Percentiles rank a stretch among this genome's conserved stretches.
Evolutionary conservation across 2,888 invertebrate genomes (phyloP).

Genomic region (Erpobdella octoculata): DNA sequence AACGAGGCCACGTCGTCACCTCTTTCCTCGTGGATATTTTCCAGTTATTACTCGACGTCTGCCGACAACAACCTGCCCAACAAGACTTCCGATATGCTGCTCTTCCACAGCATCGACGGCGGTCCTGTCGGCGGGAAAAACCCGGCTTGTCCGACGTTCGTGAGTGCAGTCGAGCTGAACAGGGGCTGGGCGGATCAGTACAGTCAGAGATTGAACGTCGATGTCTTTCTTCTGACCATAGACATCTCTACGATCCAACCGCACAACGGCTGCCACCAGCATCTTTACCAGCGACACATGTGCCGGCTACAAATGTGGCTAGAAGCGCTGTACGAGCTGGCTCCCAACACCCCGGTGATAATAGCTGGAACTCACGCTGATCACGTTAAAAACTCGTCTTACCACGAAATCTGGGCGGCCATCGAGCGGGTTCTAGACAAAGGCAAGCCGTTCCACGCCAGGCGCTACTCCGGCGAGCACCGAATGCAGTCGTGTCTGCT

Average conservation of each 20-base stretch:
- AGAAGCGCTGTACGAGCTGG: constrained; percentile 39
- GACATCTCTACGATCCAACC: constrained; percentile 39
- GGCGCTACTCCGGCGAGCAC: constrained; percentile 33
- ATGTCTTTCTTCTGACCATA: constrained; percentile 38
- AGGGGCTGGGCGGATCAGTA: constrained; percentile 37
- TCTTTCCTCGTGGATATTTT: constrained; percentile 22
- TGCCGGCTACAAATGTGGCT: constrained; percentile 39
- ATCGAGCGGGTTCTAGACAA: constrained; percentile 37
- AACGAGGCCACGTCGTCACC: constrained; percentile 9
- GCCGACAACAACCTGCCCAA: constrained; percentile 15
- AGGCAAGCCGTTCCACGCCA: constrained; percentile 35
- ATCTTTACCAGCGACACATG: constrained; percentile 38
- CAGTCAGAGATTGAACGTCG: constrained; percentile 36
- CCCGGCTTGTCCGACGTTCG: constrained; percentile 28
- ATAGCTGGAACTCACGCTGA: constrained; percentile 40
- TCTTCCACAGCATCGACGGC: constrained; percentile 23
- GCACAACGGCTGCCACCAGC: constrained; percentile 38
- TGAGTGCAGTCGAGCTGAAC: constrained; percentile 38
- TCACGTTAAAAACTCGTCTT: constrained; percentile 37
- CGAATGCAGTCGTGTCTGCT: constrained; percentile 35
- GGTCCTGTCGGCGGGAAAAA: background rate
- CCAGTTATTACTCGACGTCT: constrained; percentile 16
- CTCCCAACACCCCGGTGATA: constrained; percentile 38
- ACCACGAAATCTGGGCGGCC: constrained; percentile 37
- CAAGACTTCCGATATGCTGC: constrained; percentile 9